phyloP scores from a whole-genome alignment of 2,113 vertebrate species.

The Falco punctatus region DNA sequence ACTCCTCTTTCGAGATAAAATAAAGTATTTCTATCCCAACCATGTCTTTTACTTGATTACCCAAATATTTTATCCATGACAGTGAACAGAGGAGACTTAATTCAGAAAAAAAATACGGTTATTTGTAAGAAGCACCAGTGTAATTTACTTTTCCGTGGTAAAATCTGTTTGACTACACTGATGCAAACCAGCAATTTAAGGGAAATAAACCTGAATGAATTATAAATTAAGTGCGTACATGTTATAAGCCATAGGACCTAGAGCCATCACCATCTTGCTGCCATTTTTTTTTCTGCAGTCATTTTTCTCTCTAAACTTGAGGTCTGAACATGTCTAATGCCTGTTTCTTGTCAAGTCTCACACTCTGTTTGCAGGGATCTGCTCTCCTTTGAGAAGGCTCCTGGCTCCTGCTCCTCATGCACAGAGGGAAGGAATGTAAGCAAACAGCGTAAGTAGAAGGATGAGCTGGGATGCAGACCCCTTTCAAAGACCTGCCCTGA shows the following conservation, averaged over 20 bases:
- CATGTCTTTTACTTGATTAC: slow-evolving; percentile 57
- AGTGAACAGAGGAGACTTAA: slow-evolving; percentile 2
- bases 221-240: background rate
- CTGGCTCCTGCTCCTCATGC: slow-evolving; percentile 38
- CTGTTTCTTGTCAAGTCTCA: slow-evolving; percentile 56
- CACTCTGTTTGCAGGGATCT: slow-evolving; percentile 42
- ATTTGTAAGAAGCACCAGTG: background rate
- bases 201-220: background rate
- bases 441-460: slow-evolving; percentile 42
- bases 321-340: background rate
- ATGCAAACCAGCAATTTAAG: background rate
- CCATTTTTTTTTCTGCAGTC: background rate
- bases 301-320: background rate
- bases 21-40: slow-evolving; percentile 66
- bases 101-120: background rate
- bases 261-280: background rate
- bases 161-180: background rate
- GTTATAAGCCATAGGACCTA: background rate
- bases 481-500: background rate
- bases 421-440: background rate
- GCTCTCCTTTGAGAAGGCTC: slow-evolving; percentile 32
- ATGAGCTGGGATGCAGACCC: background rate
- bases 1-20: slow-evolving; percentile 54
- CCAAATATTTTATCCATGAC: background rate
- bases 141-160: background rate